Conservation (phyloP, 2,888 invertebrate species). For the Ceriagrion tenellum region DNA sequence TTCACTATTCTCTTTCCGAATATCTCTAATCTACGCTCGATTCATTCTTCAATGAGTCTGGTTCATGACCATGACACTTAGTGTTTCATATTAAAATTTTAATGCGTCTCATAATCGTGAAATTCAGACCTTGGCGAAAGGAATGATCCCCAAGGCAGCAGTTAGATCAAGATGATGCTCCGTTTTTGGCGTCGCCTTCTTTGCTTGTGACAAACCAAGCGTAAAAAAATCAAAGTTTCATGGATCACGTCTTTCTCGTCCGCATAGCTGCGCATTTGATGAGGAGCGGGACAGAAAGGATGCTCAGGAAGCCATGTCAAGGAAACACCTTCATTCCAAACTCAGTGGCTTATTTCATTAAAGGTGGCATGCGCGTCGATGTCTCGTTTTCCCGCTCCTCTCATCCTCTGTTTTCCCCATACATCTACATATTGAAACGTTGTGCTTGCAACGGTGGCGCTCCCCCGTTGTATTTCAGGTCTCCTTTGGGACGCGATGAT, state of each 20-base stretch:
- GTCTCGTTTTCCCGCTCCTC: not conserved
- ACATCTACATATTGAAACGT: not conserved
- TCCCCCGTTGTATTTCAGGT: not conserved
- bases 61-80: too few relatives aligned
- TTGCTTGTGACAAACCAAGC: too few relatives aligned
- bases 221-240: not conserved
- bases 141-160: too few relatives aligned
- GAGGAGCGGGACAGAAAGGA: not conserved
- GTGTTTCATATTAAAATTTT: too few relatives aligned
- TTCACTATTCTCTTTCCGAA: too few relatives aligned
- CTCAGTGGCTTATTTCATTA: not conserved
- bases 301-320: not conserved
- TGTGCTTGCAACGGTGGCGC: not conserved
- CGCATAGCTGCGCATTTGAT: not conserved
- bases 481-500: not conserved
- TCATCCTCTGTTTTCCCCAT: not conserved
- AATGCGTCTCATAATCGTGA: too few relatives aligned
- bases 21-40: too few relatives aligned
- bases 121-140: too few relatives aligned
- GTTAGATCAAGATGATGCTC: too few relatives aligned
- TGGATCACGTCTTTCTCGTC: not conserved
- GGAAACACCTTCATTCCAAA: not conserved
- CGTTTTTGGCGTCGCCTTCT: too few relatives aligned
- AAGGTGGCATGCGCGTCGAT: not conserved
- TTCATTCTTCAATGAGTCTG: too few relatives aligned